Conservation (phyloP, 2,888 invertebrate genomes). For the Scaptodrosophila latifasciaeformis region DNA sequence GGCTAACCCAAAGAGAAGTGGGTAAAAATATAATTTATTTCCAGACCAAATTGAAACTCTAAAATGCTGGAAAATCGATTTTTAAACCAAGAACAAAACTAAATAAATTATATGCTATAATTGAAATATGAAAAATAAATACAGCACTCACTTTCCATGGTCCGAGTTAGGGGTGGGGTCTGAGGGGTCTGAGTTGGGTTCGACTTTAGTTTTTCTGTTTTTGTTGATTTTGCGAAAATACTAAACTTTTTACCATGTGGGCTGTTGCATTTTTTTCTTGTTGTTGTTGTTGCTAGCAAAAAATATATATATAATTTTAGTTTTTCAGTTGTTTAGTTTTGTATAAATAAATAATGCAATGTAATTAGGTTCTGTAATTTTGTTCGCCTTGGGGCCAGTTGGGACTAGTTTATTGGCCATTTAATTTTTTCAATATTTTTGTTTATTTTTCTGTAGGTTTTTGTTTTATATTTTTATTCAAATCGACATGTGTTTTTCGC, state of each 20-base stretch:
- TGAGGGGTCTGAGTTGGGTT: too few relatives aligned
- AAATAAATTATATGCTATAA: constrained; percentile 27
- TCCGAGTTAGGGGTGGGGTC: not conserved
- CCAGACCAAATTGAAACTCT: too few relatives aligned
- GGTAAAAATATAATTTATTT: too few relatives aligned
- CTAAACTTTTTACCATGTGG: not conserved
- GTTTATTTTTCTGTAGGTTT: not conserved
- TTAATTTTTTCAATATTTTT: not conserved
- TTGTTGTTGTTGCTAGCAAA: constrained; percentile 6
- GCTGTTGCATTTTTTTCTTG: not conserved
- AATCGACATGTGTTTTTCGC: too few relatives aligned
- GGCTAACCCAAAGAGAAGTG: too few relatives aligned
- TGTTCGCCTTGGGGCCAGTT: constrained; percentile 3
- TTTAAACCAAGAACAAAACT: constrained; percentile 30
- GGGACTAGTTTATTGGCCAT: too few relatives aligned
- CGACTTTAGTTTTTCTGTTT: too few relatives aligned
- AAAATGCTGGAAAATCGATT: constrained; percentile 31
- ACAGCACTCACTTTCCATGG: too few relatives aligned
- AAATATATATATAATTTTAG: constrained; percentile 4
- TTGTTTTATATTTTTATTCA: too few relatives aligned
- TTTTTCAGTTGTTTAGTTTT: too few relatives aligned
- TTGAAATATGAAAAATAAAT: constrained; percentile 34
- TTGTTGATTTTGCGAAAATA: too few relatives aligned
- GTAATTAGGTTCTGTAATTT: constrained; percentile 23
- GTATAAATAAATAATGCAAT: constrained; percentile 36